A percentile compares a stretch with the other conserved stretches of the same genome.
Conservation (phyloP, 1,140 invertebrate species). For the Fopius arisanus region DNA sequence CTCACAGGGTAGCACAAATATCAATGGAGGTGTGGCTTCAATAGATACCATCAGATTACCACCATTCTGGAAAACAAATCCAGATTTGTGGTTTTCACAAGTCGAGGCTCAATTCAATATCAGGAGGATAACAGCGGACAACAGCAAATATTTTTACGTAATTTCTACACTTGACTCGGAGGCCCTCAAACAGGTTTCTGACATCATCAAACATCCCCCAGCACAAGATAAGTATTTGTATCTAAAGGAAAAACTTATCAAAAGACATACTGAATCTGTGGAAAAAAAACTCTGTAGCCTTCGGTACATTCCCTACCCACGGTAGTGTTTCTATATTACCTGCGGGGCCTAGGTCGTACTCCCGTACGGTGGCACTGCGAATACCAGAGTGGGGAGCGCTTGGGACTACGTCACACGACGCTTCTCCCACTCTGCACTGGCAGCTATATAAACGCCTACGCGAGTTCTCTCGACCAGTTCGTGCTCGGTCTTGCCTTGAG, state of each 20-base stretch:
- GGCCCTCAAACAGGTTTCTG: conserved; percentile 8
- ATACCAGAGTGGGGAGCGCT: too few relatives aligned
- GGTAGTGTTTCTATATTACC: too few relatives aligned
- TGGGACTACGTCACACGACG: too few relatives aligned
- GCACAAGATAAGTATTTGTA: conserved; percentile 28
- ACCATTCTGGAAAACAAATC: neutral
- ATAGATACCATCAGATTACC: neutral
- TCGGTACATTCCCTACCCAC: too few relatives aligned
- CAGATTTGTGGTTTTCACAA: conserved; percentile 17
- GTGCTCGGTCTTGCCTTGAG: too few relatives aligned
- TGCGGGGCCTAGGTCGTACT: too few relatives aligned
- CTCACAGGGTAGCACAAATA: neutral
- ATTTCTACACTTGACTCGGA: conserved; percentile 19
- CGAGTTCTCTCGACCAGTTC: too few relatives aligned
- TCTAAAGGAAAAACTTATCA: conserved; percentile 34
- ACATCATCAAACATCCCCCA: conserved; percentile 22
- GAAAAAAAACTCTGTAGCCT: too few relatives aligned
- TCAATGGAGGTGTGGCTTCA: neutral
- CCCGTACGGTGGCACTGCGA: too few relatives aligned
- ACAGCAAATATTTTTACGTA: conserved; percentile 13
- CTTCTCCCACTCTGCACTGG: too few relatives aligned
- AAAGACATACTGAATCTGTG: conserved; percentile 37
- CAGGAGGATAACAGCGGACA: conserved; percentile 41
- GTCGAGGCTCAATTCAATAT: conserved; percentile 38
- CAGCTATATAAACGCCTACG: too few relatives aligned